phyloP scores from a whole-genome alignment of 2,797 vertebrate genomes.

The Labeo calbasu region DNA sequence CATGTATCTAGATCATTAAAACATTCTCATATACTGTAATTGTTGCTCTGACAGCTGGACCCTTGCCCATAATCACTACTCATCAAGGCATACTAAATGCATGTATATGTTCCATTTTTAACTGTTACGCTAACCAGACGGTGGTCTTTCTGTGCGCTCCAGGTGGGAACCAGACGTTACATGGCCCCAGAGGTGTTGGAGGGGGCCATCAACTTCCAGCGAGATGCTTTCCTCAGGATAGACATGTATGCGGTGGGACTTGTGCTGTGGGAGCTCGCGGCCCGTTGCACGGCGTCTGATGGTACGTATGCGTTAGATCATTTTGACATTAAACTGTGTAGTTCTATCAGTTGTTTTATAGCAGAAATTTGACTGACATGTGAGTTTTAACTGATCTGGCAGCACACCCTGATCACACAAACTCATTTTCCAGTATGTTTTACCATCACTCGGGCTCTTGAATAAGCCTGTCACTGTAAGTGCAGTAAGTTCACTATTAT shows the following conservation, averaged over 20 bases:
- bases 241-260: constrained; percentile 95
- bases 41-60: not conserved
- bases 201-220: constrained; percentile 94
- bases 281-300: constrained; percentile 91
- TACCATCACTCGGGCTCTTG: not conserved
- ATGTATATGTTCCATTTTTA: not conserved
- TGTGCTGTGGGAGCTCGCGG: constrained; percentile 90
- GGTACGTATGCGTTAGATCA: constrained; percentile 72
- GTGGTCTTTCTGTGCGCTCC: constrained; percentile 14
- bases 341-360: not conserved
- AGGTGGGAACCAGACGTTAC: constrained; percentile 93
- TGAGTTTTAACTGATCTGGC: not conserved
- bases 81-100: not conserved
- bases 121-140: not conserved
- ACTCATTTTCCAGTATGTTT: not conserved
- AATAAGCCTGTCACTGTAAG: constrained; percentile 19
- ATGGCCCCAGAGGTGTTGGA: constrained; percentile 96
- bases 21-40: not conserved
- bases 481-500: constrained; percentile 23
- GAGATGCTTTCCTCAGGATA: constrained; percentile 91
- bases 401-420: not conserved
- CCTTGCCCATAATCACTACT: not conserved
- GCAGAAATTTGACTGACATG: not conserved
- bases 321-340: not conserved
- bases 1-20: not conserved